Percentiles rank a stretch among this genome's conserved stretches.
Evolutionary conservation across 2,113 vertebrate species (phyloP).

Genomic region (Haemorhous mexicanus): DNA sequence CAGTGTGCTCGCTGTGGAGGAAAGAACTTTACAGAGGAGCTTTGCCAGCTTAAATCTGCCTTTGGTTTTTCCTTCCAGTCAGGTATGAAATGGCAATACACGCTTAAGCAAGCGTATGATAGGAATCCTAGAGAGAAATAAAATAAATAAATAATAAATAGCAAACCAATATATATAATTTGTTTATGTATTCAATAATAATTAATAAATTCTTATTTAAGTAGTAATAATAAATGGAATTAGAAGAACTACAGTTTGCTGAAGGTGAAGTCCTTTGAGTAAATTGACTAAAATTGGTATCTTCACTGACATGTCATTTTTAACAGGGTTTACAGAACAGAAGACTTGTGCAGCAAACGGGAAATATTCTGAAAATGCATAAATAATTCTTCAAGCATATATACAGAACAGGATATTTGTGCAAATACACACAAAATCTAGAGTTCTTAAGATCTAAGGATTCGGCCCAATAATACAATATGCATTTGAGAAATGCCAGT

Average conservation of each 20-base stretch:
- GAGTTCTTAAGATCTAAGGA: neutral
- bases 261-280: neutral
- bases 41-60: neutral
- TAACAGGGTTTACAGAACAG: neutral
- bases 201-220: neutral
- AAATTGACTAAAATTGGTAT: neutral
- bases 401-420: neutral
- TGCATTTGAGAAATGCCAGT: neutral
- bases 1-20: fast-evolving
- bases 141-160: neutral
- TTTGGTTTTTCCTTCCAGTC: neutral
- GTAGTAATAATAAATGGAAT: neutral
- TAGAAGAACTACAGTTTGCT: neutral
- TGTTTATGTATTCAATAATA: neutral
- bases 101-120: neutral
- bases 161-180: neutral
- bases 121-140: neutral
- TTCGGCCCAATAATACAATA: neutral
- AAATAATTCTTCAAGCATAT: neutral
- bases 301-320: neutral
- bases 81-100: neutral
- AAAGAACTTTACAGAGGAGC: neutral
- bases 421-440: neutral
- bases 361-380: neutral
- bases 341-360: neutral